Base-by-base conservation (phyloP, 2,888 invertebrate species). In the Lobophora halterata region DNA sequence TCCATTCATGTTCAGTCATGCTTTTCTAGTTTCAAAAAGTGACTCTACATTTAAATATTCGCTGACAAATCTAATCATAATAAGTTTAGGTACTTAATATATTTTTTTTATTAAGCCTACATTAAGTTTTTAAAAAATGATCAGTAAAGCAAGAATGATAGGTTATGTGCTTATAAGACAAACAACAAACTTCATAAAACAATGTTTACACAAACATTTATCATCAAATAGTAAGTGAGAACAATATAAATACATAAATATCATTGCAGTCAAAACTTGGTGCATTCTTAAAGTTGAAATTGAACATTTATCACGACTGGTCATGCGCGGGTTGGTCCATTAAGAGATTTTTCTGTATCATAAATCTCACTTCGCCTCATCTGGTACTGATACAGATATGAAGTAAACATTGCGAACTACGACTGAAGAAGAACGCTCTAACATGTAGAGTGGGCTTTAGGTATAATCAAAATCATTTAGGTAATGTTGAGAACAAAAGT, bases 321-420 rank as follows among this genome's bases (percentile, higher is more conserved):
- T 71, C 79, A 78, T 78, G 76, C 80, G 76, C 81, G 66, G 70
- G 72, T 73, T 71, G 76, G 74, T 83, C 82, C 85, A 87, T 87
- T 86, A 87, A 80, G 79, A 83, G 79, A 85, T 86, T 82, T 82
- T 83, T 83, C 85, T 82, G 78, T 74, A 73, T 74, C 82, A 85
- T 87, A 87, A 86, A 87, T 87, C 85, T 83, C 80, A 79, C 78
- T 85, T 85, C 80, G 78, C 77, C 67, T 79, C 83, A 81, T 80
- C 81, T 79, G 72, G 69, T 63, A 57, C 67, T 79, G 82, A 85
- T 82, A 82, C 61, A 72, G 78, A 79, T 81, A 80, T 72, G 71
- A 67, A 72, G 79, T 77, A 78, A 79, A 78, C 72, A 75, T 53
- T 50, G 53, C 48, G 48, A 50, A 59, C 60, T 61, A 56, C 59